Conservation (phyloP, 2,797 vertebrate species). For the Myotis daubentonii region DNA sequence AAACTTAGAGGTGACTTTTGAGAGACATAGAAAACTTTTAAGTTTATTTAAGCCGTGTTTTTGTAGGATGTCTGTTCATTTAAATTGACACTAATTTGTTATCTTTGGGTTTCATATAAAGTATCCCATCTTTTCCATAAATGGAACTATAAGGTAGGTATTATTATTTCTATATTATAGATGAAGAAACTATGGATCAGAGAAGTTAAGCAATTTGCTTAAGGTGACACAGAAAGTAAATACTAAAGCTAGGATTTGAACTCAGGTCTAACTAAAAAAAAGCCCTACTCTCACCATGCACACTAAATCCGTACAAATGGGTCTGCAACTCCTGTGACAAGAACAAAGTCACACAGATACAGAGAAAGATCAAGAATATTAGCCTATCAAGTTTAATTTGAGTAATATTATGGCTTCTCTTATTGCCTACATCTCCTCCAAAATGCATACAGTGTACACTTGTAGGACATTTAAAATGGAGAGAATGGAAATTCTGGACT, state of each 20-base stretch:
- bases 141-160: neutral
- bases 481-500: neutral
- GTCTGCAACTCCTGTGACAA: neutral
- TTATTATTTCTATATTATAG: neutral
- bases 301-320: neutral
- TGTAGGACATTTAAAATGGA: neutral
- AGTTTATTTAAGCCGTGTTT: neutral
- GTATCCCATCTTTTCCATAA: neutral
- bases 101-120: neutral
- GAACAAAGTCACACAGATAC: neutral
- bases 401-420: neutral
- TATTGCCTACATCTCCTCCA: neutral
- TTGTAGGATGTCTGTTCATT: neutral
- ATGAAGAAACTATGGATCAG: neutral
- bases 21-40: neutral
- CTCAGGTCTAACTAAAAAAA: neutral
- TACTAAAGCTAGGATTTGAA: neutral
- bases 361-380: neutral
- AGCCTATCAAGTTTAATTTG: neutral
- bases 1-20: conserved; percentile 5
- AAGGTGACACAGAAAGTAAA: neutral
- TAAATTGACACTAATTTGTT: neutral
- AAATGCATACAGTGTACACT: neutral
- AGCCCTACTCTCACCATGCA: neutral
- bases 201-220: neutral